Conservation (phyloP, 2,888 invertebrate species). For the Trichogramma dendrolimi region DNA sequence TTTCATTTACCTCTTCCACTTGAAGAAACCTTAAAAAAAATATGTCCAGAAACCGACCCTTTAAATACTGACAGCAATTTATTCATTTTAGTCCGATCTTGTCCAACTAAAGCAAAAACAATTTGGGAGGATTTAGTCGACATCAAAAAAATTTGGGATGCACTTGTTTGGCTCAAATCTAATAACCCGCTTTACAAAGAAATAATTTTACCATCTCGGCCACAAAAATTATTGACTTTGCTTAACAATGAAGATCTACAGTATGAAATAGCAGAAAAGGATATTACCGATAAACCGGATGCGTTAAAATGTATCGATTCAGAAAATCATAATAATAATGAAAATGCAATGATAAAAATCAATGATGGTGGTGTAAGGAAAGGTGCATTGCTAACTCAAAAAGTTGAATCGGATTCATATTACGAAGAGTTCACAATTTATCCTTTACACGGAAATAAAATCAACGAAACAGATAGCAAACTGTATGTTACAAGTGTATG, state of each 20-base stretch:
- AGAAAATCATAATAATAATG: background rate
- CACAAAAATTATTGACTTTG: slow-evolving; percentile 4
- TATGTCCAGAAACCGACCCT: slow-evolving; percentile 36
- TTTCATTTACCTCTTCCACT: slow-evolving; percentile 44
- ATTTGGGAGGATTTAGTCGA: slow-evolving; percentile 30
- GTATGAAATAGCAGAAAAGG: background rate
- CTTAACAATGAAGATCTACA: background rate
- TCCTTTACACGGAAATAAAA: slow-evolving; percentile 28
- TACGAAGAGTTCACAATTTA: slow-evolving; percentile 29
- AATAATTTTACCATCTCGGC: slow-evolving; percentile 31
- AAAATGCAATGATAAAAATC: background rate
- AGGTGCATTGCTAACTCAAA: slow-evolving; percentile 26
- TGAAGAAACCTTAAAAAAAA: slow-evolving; percentile 40
- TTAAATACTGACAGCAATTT: slow-evolving; percentile 38
- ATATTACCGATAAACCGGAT: no score
- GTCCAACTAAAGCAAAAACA: slow-evolving; percentile 2
- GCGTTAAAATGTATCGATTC: slow-evolving; percentile 1
- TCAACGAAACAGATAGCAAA: slow-evolving; percentile 16
- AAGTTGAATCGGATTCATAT: slow-evolving; percentile 21
- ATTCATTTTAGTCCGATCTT: slow-evolving; percentile 33
- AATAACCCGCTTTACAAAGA: slow-evolving; percentile 36
- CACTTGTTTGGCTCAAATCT: slow-evolving; percentile 36
- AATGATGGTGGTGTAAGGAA: no score
- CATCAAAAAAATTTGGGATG: slow-evolving; percentile 38
- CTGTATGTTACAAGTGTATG: slow-evolving; percentile 34